These are phyloP conservation scores for Cerastis rubricosa DNA, from an alignment of 2,888 invertebrate species.

Conservation along the genomic window DNA sequence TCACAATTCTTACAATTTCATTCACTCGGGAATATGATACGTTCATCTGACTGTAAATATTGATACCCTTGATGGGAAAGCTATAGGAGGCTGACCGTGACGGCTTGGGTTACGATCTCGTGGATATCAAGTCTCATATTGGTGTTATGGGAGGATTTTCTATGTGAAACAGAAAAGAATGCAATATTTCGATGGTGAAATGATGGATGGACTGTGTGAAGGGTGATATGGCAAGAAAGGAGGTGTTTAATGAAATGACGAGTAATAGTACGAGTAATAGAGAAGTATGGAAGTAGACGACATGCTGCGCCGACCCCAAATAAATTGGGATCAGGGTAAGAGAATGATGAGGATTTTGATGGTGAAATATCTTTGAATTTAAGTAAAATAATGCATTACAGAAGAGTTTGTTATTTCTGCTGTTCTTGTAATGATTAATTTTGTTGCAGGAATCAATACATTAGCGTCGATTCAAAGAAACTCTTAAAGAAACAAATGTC, in stretches of 20 bases:
- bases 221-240: too few species aligned
- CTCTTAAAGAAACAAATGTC: too few species aligned
- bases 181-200: neutral
- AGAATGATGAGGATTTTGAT: too few species aligned
- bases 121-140: conserved; percentile 73
- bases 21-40: conserved; percentile 63
- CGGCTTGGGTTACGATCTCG: conserved; percentile 79
- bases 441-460: neutral
- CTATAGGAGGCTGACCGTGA: conserved; percentile 80
- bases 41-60: conserved; percentile 64
- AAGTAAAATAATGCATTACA: too few species aligned
- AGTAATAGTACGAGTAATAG: too few species aligned
- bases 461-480: too few species aligned
- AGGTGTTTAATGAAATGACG: too few species aligned
- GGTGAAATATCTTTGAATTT: neutral
- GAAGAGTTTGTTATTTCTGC: neutral
- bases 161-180: conserved; percentile 45
- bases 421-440: neutral
- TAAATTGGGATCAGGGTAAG: too few species aligned
- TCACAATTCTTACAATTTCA: conserved; percentile 53
- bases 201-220: too few species aligned
- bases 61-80: conserved; percentile 83
- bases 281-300: too few species aligned
- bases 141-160: conserved; percentile 53
- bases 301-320: too few species aligned